Conservation (phyloP, 2,888 invertebrate genomes). For the Theretra japonica region DNA sequence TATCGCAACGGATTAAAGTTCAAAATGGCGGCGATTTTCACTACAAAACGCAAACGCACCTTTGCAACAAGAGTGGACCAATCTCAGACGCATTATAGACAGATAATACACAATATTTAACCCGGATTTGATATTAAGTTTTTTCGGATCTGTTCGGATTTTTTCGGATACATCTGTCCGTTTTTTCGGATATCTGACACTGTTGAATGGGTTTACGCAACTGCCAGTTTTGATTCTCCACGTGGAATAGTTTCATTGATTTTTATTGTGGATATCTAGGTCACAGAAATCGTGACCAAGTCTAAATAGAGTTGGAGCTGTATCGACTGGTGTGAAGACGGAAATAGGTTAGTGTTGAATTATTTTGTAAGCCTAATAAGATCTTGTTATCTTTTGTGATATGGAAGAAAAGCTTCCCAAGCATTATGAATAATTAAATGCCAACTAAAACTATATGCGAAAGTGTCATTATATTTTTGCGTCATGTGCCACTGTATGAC, state of each 20-base stretch:
- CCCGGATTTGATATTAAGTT: slow-evolving; percentile 56
- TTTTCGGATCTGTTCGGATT: slow-evolving; percentile 36
- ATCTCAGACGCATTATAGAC: slow-evolving; percentile 46
- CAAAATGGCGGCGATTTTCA: slow-evolving; percentile 44
- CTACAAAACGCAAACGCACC: slow-evolving; percentile 29
- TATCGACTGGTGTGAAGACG: neutral
- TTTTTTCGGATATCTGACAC: slow-evolving; percentile 32
- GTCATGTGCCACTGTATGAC: too few species aligned
- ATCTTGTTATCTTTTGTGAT: too few species aligned
- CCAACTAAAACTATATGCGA: too few species aligned
- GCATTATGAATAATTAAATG: too few species aligned
- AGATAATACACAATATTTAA: slow-evolving; percentile 49
- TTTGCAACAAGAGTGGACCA: slow-evolving; percentile 35
- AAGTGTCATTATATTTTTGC: too few species aligned
- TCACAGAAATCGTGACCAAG: slow-evolving; percentile 12
- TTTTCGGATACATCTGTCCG: slow-evolving; percentile 30
- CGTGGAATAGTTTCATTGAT: neutral
- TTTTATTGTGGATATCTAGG: neutral
- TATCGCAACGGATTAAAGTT: slow-evolving; percentile 50
- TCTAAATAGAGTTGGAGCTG: neutral
- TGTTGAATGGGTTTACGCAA: slow-evolving; percentile 27
- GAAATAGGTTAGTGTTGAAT: neutral
- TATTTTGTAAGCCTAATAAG: neutral
- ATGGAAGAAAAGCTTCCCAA: neutral
- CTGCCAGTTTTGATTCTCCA: neutral